Evolutionary conservation across 2,797 vertebrate genomes (phyloP), one percentile per base, ranked within the genome.

Genomic region (Diplodus sargus): DNA sequence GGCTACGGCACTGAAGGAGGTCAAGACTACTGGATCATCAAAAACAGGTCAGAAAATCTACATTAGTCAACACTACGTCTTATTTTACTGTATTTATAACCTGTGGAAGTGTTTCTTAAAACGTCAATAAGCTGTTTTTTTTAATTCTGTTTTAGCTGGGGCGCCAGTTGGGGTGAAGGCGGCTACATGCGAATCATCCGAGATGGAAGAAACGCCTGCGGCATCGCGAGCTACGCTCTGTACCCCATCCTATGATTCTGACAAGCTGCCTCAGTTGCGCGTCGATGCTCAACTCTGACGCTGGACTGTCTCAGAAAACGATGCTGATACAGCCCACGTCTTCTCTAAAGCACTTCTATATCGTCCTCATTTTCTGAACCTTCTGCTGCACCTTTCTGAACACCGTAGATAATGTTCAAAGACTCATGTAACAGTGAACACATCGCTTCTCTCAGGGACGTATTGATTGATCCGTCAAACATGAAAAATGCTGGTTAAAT

Each of bases 11-110:
- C 95, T 10, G 94, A 95, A 12, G 89, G 82, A 53, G 94, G 91
- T 15, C 89, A 90, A 49, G 94, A 95, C 84, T 96, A 93, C 88
- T 96, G 95, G 95, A 91, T 96, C 76, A 88, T 96, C 79, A 96
- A 96, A 76, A 96, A 96, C 94, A 96, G 90, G 91, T 91, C 53
- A 52, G 81, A 61, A 23, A 25, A 72, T 39, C 14, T 45, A 15
- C 0, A 5, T 53, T 66, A 34, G 34, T 67, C 2, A 0, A 43
- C 1, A 18, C 0, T 7, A 14, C 2, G 28, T 65, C 52, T 63
- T 23, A 0, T 1, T 0, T n/a, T 53, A 22, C 13, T 48, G 39
- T 6, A 15, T 45, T 5, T 11, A 34, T 12, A 15, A 51, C 14
- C 6, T 62, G 34, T 47, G 16, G 13, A 57, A 28, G 4, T 61